Percentiles rank a stretch among this genome's conserved stretches.
These are phyloP conservation scores for Erebia aethiops DNA, from an alignment of 2,888 invertebrate genomes.

Conservation along the genomic window DNA sequence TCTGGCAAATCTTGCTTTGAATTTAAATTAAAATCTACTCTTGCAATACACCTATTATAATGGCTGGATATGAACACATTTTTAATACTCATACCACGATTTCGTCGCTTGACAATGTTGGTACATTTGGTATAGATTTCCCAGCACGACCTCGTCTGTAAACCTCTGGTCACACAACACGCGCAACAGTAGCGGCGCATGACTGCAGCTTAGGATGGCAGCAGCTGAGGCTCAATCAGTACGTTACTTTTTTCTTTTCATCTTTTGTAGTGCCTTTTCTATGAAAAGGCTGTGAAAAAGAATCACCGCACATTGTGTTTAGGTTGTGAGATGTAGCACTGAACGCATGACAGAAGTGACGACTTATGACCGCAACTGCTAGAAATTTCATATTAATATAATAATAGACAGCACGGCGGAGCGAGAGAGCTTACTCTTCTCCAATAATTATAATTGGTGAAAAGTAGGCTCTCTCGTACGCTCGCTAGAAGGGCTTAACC, in stretches of 20 bases:
- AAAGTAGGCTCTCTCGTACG: no score
- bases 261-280: no score
- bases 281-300: no score
- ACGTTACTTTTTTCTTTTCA: no score
- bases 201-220: background rate
- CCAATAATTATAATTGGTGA: no score
- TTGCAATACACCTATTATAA: conserved; percentile 33
- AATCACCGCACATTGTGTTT: no score
- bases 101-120: conserved; percentile 59
- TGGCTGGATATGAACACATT: conserved; percentile 39
- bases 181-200: background rate
- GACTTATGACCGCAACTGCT: no score
- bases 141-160: conserved; percentile 61
- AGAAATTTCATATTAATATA: no score
- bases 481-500: no score
- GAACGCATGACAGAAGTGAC: background rate
- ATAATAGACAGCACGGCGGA: no score
- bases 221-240: background rate
- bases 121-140: conserved; percentile 58
- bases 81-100: conserved; percentile 67
- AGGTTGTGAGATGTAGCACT: background rate
- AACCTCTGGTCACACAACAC: background rate
- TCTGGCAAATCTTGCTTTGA: conserved; percentile 44
- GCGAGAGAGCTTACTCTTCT: no score
- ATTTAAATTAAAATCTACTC: conserved; percentile 44